phyloP scores from a whole-genome alignment of 2,113 vertebrate genomes.

The Barbus barbus region DNA sequence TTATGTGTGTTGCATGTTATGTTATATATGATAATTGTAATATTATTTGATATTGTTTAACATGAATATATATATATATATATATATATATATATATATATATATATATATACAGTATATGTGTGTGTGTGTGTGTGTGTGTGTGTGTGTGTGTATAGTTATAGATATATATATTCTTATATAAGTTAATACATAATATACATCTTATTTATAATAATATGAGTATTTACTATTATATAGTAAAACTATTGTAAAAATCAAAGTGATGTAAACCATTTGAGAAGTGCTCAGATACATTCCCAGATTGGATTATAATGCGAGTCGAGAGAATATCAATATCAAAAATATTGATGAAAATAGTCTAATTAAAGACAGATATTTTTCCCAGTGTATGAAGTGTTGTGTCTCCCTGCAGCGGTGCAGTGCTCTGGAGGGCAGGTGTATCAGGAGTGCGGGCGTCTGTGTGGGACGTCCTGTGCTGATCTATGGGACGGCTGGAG shows the following conservation, averaged over 20 bases:
- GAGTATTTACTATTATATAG: neutral
- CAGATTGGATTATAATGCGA: neutral
- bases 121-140: too few species aligned
- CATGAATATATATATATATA: neutral
- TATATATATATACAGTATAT: too few species aligned
- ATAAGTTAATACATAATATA: neutral
- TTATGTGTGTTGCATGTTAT: neutral
- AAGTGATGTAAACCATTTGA: neutral
- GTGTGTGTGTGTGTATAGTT: too few species aligned
- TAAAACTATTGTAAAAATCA: neutral
- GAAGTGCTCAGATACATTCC: neutral
- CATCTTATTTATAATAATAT: neutral
- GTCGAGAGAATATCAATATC: neutral
- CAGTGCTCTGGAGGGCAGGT: constrained; percentile 82
- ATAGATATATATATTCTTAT: neutral
- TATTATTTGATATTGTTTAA: too few species aligned
- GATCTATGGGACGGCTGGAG: constrained; percentile 65
- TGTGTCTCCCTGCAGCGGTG: constrained; percentile 64
- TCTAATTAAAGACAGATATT: neutral
- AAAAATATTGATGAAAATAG: neutral
- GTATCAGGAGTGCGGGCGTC: constrained; percentile 80
- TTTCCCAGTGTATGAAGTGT: too few species aligned
- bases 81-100: too few species aligned
- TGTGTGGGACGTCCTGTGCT: constrained; percentile 77
- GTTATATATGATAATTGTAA: neutral